phyloP scores from a whole-genome alignment of 35 echinoderm and acorn worm genomes.

The Ophioderma brevispina region DNA sequence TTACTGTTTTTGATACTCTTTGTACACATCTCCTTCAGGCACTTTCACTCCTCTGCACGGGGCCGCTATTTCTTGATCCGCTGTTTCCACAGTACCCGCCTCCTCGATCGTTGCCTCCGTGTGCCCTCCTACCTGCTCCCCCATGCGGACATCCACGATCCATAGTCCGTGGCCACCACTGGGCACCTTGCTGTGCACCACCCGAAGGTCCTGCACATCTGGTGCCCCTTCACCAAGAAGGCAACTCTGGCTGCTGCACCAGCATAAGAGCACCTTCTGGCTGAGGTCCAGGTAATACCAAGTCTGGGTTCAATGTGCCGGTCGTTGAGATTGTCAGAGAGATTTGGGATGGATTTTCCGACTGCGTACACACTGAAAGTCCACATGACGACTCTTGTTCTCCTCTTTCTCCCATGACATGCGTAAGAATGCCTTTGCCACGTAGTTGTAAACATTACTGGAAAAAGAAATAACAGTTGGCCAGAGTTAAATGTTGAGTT shows the following conservation, averaged over 20 bases:
- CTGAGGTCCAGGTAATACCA: constrained; percentile 46
- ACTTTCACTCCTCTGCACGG: neutral
- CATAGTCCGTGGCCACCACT: neutral
- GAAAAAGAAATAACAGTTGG: neutral
- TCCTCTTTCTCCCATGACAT: constrained; percentile 99
- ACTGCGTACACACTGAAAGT: constrained; percentile 95
- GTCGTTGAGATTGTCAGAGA: constrained; percentile 45
- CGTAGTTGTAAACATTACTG: constrained; percentile 96
- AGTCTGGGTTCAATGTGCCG: constrained; percentile 54
- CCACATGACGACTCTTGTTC: constrained; percentile 93
- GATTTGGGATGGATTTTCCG: constrained; percentile 96
- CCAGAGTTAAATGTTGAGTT: too few species aligned
- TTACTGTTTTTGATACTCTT: too few species aligned
- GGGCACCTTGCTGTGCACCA: neutral
- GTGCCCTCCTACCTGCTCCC: too few species aligned
- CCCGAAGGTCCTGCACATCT: neutral
- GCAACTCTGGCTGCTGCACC: constrained; percentile 24
- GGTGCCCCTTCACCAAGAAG: neutral
- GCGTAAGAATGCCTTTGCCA: constrained; percentile 87
- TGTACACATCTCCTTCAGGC: neutral
- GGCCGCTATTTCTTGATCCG: neutral
- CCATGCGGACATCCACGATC: neutral
- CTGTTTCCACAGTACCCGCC: neutral
- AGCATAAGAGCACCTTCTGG: constrained; percentile 76
- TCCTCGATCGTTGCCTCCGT: neutral